Base-by-base conservation (phyloP, 2,888 invertebrate genomes). In the Apamea epomidion region DNA sequence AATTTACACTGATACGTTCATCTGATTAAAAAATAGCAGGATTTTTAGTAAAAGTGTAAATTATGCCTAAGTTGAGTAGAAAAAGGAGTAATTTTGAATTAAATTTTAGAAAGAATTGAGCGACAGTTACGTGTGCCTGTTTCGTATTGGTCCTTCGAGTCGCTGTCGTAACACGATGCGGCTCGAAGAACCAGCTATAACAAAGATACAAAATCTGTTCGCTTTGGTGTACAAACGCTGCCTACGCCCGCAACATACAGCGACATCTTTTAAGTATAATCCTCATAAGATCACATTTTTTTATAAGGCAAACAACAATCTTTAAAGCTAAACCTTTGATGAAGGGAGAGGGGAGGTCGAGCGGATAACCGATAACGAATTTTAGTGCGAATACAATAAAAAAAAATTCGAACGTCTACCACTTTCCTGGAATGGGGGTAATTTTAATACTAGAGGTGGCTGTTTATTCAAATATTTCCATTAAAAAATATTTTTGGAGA, bases 261-360 rank as follows among this genome's bases (percentile, higher is more conserved):
- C 92, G 92, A 94, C 93, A 94, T 93, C 95, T 94, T 94, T 96
- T 93, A 94, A 95, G 95, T 96, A 96, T 95, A 96, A 94, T 94
- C 95, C 94, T 97, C 97, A 96, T 96, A 97, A 96, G 96, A 97
- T 97, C 97, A 97, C 97, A 97, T 96, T 97, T 95, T 94, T 94
- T 94, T 95, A 95, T 96, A 97, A 97, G 97, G 97, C 97, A 97
- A 97, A 97, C 96, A 96, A 97, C 96, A 97, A 96, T 96, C 90
- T 94, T 97, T 97, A 97, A 97, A 97, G 97, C 97, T 97, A 96
- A 96, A 96, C 95, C 94, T 95, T 96, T 95, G 94, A 94, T 94
- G 94, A 92, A 92, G 90, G 91, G 90, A 91, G 90, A 88, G 91
- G 88, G 87, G 87, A 90, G 92, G 91, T 89, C 92, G 93, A 92